A percentile compares a stretch with the other conserved stretches of the same genome.
Conservation (phyloP, 2,888 invertebrate species). For the Aelia acuminata region DNA sequence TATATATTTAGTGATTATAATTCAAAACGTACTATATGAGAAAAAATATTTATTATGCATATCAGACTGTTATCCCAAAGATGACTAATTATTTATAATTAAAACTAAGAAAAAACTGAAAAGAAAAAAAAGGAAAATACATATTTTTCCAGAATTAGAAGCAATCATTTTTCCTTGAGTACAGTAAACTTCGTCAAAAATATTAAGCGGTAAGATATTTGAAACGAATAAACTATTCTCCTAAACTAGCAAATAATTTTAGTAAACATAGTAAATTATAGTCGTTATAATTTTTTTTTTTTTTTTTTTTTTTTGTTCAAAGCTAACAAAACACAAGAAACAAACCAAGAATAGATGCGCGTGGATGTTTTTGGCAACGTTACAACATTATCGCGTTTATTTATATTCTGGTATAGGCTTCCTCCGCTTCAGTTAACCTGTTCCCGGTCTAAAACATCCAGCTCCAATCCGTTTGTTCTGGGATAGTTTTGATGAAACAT, state of each 20-base stretch:
- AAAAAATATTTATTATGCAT: not conserved
- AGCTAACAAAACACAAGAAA: slow-evolving; percentile 7
- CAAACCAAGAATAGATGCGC: slow-evolving; percentile 16
- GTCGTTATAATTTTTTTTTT: too few relatives aligned
- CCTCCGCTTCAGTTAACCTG: not conserved
- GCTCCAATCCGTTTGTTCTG: not conserved
- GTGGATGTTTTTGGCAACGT: not conserved
- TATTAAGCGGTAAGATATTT: not conserved
- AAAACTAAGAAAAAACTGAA: not conserved
- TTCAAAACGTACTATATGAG: too few relatives aligned
- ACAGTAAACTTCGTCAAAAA: not conserved
- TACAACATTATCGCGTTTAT: slow-evolving; percentile 19
- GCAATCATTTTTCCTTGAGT: not conserved
- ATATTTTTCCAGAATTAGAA: not conserved
- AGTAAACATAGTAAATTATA: not conserved
- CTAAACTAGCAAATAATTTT: not conserved
- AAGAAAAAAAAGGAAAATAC: not conserved
- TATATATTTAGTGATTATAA: too few relatives aligned
- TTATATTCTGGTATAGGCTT: slow-evolving; percentile 16
- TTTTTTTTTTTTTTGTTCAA: not conserved
- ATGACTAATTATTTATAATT: not conserved
- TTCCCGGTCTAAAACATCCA: not conserved
- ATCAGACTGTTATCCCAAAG: not conserved
- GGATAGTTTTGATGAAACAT: not conserved
- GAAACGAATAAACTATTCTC: not conserved